Base-by-base conservation (phyloP, 2,888 invertebrate genomes). In the Orthosia gracilis region DNA sequence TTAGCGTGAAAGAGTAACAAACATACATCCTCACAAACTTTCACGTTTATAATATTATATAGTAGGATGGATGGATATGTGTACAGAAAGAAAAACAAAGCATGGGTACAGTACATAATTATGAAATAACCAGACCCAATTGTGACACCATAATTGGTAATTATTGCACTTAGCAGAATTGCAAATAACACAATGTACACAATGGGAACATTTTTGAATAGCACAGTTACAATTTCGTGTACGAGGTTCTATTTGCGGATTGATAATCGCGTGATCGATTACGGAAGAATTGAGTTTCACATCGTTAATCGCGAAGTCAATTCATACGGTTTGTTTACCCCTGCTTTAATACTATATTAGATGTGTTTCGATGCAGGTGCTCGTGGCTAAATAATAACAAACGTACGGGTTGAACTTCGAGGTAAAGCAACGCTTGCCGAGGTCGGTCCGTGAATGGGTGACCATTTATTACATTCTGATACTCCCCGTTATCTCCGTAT, bases 181-280 rank as follows among this genome's bases (percentile, higher is more conserved):
- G 26, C 81, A 40, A 80, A 66, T 54, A 69, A 47, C 21, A 62
- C 62, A 69, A 63, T 63, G 45, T 57, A 52, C 49, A 76, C 66
- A 76, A 79, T 82, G 55, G 21, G 23, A 78, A 58, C 61, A 9
- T 47, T 69, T 69, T 49, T 73, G 50, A 67, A 69, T 73, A 69
- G 23, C 47, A 58, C 59, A 7, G 49, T 69, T 66, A 75, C 47
- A 58, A 73, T 75, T 75, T 70, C 49, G 61, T 18, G n/a, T 68
- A 69, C 62, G 21, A 54, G 50, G 45, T 31, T 50, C 79, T 68
- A 79, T 79, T 69, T 59, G 64, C 55, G 59, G 47, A 75, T 77
- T 73, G 76, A 73, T 76, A 76, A 73, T 73, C 68, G 81, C 78
- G 79, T 83, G 79, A 80, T 76, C 66, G 67, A 84, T 83, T 76